Percentiles rank a stretch among this genome's conserved stretches.
These are phyloP conservation scores for Acanthornis magna DNA, from an alignment of 2,797 vertebrate genomes.

Conservation along the genomic window DNA sequence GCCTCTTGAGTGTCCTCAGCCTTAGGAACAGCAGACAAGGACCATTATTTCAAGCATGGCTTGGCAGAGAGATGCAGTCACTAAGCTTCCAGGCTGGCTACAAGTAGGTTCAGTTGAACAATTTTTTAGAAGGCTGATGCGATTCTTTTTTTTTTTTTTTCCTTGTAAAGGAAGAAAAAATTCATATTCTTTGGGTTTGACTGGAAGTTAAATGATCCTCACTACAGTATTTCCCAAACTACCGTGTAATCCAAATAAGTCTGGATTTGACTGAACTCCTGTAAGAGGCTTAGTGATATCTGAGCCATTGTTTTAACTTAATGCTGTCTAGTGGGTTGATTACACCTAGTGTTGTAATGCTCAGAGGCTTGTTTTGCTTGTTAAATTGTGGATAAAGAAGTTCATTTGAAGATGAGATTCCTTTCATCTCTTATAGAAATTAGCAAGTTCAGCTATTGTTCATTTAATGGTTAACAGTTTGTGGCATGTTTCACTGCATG, in stretches of 20 bases:
- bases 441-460: not conserved
- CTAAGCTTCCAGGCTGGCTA: constrained; percentile 16
- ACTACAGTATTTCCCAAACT: constrained; percentile 35
- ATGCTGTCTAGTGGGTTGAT: constrained; percentile 22
- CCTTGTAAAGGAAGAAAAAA: not conserved
- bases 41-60: not conserved
- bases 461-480: not conserved
- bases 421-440: not conserved
- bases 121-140: constrained; percentile 12
- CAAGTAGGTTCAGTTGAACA: constrained; percentile 20
- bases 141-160: not conserved
- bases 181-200: not conserved
- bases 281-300: constrained; percentile 46
- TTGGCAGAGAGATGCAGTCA: not conserved
- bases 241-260: constrained; percentile 42
- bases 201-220: constrained; percentile 26
- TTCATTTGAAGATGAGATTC: not conserved
- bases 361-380: not conserved
- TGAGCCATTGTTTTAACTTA: constrained; percentile 47
- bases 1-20: not conserved
- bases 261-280: constrained; percentile 30
- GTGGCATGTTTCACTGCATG: not conserved
- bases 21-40: not conserved
- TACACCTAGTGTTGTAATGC: not conserved
- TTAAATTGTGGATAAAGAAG: not conserved